Evolutionary conservation across 2,113 vertebrate genomes (phyloP), one percentile per base, ranked within the genome.

Genomic region (Mixornis gularis): DNA sequence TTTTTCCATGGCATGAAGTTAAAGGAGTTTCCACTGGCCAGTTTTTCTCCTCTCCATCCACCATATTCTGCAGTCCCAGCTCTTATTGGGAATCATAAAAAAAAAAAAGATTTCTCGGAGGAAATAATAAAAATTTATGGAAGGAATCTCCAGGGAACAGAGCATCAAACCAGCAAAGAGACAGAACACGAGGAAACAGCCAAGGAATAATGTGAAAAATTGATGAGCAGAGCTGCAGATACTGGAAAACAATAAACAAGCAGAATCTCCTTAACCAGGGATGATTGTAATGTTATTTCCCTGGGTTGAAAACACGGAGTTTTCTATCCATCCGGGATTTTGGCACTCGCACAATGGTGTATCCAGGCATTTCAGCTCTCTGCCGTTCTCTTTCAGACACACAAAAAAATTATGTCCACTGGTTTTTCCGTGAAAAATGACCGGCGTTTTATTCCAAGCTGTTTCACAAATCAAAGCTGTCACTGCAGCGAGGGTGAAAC

Each of bases 1-100:
- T 95, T 97, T 98, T 98, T 97, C 97, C 97, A 95, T 97, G 93
- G 65, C 53, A 64, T 81, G 71, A 87, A 79, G 59, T 68, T 85
- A 96, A 85, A 95, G 94, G 87, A 95, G 88, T 97, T 98, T 97
- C 97, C 96, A 96, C 91, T 95, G 93, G 87, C 64, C 55, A 74
- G 78, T 43, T 93, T 58, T 58, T 71, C 76, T 89, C 34, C 83
- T 94, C 85, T 85, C 7, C 32, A 59, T 84, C 24, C 58, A 48
- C 56, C 49, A 0, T 8, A 22, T 6, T 0, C 44, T 21, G 0
- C 51, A 40, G 56, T 4, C 19, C 58, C 60, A 83, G 5, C 6
- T 1, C 24, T 51, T 34, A 9, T 3, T 38, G 51, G 46, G 76
- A 27, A 34, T 26, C 20, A 15, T 36, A 34, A 30, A 46, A 32